Evolutionary conservation across 2,888 invertebrate genomes (phyloP).

Genomic region (Aelia acuminata): DNA sequence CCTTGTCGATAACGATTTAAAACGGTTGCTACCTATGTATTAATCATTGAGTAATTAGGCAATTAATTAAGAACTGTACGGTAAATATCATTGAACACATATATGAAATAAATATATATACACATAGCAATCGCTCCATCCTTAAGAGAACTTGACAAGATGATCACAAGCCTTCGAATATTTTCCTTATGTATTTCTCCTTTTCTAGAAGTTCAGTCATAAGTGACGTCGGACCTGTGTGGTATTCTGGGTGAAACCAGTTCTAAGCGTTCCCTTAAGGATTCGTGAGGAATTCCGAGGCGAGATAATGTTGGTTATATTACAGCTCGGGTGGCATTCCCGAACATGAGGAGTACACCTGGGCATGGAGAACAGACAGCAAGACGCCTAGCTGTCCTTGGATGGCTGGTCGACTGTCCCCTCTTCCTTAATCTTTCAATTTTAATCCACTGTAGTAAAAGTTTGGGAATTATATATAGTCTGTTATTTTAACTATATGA

Average conservation of each 20-base stretch:
- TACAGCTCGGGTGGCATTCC: not conserved
- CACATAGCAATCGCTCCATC: not conserved
- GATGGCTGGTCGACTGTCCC: not conserved
- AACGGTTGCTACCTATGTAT: too few species aligned
- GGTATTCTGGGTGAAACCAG: slow-evolving; percentile 2
- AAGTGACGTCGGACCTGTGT: not conserved
- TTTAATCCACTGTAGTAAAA: too few species aligned
- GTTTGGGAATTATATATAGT: too few species aligned
- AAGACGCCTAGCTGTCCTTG: not conserved
- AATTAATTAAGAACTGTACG: too few species aligned
- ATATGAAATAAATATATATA: too few species aligned
- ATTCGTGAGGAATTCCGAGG: not conserved
- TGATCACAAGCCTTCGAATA: not conserved
- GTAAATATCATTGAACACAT: too few species aligned
- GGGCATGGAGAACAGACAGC: not conserved
- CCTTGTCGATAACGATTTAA: too few species aligned
- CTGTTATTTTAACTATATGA: too few species aligned
- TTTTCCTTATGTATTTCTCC: not conserved
- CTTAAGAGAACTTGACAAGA: not conserved
- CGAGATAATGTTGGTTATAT: not conserved
- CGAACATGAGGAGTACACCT: not conserved
- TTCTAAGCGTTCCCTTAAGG: not conserved
- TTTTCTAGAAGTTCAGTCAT: not conserved
- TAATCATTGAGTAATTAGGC: too few species aligned
- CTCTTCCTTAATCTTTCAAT: too few species aligned